Evolutionary conservation across 2,888 invertebrate species (phyloP).

Genomic region (Pemphredon lugubris): DNA sequence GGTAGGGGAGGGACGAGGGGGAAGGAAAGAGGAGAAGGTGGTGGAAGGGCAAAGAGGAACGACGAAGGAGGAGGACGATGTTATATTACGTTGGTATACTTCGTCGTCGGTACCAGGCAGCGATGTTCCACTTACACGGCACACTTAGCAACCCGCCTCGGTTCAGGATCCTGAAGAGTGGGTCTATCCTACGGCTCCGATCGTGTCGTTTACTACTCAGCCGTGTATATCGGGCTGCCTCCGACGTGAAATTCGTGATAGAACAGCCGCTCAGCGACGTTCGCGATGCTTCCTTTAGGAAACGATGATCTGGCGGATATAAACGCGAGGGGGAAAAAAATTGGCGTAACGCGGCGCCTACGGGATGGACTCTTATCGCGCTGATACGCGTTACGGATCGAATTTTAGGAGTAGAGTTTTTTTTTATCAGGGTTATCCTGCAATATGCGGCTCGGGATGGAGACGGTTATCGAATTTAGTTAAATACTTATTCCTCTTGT

Average conservation of each 20-base stretch:
- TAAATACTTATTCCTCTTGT: too few species aligned
- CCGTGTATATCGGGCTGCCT: constrained; percentile 40
- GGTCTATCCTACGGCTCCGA: constrained; percentile 68
- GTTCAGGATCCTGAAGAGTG: constrained; percentile 75
- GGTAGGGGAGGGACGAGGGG: constrained; percentile 37
- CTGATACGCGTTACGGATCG: background rate
- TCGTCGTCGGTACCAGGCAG: constrained; percentile 78
- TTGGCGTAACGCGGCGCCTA: constrained; percentile 8
- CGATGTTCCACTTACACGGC: constrained; percentile 81
- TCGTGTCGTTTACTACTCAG: constrained; percentile 58
- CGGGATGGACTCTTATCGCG: constrained; percentile 22
- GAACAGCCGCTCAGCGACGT: background rate
- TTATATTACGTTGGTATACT: constrained; percentile 77
- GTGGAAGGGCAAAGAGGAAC: constrained; percentile 64
- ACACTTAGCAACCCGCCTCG: constrained; percentile 77
- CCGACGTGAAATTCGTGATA: constrained; percentile 54
- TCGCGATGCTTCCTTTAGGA: constrained; percentile 36
- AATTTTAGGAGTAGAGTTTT: background rate
- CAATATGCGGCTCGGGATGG: too few species aligned
- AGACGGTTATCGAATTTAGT: too few species aligned
- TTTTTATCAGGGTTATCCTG: too few species aligned
- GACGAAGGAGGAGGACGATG: constrained; percentile 70
- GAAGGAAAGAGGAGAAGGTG: constrained; percentile 34
- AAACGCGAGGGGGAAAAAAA: constrained; percentile 30
- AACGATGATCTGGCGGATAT: constrained; percentile 20